phyloP scores from a whole-genome alignment of 2,113 vertebrate species.

The Dolichallabes microphthalmus region DNA sequence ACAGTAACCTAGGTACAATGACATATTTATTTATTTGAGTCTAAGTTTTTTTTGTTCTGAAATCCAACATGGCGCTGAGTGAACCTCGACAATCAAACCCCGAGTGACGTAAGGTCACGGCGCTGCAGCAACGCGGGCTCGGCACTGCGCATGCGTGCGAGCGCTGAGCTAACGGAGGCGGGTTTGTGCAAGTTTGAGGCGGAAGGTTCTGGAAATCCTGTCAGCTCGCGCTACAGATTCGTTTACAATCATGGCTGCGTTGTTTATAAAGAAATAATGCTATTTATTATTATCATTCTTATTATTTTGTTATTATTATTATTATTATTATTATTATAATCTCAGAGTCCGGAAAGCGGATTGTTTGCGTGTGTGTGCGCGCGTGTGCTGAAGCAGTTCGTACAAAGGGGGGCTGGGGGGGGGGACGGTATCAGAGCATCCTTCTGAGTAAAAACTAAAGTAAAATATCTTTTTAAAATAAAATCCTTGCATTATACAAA shows the following conservation, averaged over 20 bases:
- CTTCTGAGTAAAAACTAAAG: neutral
- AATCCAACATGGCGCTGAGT: neutral
- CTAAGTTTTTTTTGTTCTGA: neutral
- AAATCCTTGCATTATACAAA: neutral
- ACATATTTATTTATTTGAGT: neutral
- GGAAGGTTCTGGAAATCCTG: conserved; percentile 14
- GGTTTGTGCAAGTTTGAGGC: neutral
- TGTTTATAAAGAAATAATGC: neutral
- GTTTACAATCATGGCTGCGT: neutral
- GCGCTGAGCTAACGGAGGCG: neutral
- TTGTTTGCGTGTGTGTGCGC: neutral
- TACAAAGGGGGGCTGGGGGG: neutral
- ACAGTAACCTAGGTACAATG: neutral
- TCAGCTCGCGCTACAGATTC: neutral
- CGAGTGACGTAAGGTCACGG: neutral
- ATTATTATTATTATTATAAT: too few relatives aligned
- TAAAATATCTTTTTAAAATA: neutral
- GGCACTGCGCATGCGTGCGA: neutral
- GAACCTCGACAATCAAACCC: neutral
- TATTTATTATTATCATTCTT: neutral
- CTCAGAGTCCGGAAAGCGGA: neutral
- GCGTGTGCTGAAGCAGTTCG: neutral
- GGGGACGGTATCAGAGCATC: neutral
- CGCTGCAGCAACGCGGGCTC: neutral
- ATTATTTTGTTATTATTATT: too few relatives aligned